phyloP scores from a whole-genome alignment of 2,113 vertebrate genomes.

The Lonchura striata region DNA sequence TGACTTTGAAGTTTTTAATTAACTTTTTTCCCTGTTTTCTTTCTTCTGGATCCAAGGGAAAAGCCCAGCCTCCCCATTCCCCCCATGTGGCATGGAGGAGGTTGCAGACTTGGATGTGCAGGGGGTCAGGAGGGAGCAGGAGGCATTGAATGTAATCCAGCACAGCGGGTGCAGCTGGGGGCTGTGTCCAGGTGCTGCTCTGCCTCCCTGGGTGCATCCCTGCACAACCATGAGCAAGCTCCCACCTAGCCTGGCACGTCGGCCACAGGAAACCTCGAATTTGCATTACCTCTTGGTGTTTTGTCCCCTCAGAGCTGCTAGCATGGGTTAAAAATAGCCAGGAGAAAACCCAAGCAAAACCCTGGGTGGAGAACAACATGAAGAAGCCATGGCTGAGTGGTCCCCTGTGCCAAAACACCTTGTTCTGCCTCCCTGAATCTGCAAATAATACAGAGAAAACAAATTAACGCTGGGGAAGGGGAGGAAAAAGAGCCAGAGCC shows the following conservation, averaged over 20 bases:
- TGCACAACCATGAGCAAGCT: background rate
- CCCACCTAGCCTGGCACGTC: accelerated
- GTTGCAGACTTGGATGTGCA: accelerated
- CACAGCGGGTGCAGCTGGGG: background rate
- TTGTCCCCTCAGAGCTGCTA: accelerated
- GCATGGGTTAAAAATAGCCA: background rate
- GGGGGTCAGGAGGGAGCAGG: background rate
- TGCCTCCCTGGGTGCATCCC: background rate
- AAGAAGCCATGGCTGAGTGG: background rate
- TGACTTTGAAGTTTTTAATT: slow-evolving; percentile 48
- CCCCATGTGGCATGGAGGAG: accelerated
- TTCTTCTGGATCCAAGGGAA: background rate
- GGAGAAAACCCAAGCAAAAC: background rate
- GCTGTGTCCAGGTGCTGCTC: background rate
- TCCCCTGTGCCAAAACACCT: background rate
- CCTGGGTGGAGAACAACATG: background rate
- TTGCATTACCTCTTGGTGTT: background rate
- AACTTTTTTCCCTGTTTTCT: background rate
- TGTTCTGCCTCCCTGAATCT: background rate
- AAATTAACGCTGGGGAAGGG: background rate
- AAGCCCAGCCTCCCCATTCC: background rate
- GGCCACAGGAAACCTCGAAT: background rate
- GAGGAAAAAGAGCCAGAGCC: background rate
- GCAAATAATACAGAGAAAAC: slow-evolving; percentile 6
- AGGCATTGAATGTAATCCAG: background rate